These are phyloP conservation scores for Stichopus chloronotus DNA, from an alignment of 35 echinoderm and acorn worm species.

Conservation along the genomic window DNA sequence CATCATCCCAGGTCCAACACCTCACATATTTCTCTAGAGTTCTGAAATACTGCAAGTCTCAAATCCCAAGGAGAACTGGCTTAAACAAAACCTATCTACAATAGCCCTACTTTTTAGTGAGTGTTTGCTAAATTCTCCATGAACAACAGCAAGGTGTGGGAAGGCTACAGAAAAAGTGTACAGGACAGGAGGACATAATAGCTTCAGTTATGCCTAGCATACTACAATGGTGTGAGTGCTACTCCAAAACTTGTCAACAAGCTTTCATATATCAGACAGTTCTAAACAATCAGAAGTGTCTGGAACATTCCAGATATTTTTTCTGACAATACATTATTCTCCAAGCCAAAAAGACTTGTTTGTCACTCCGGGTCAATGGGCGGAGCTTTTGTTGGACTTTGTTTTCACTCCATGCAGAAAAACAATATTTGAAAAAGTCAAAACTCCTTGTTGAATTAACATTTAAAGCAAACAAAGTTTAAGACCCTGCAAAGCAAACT, in stretches of 20 bases:
- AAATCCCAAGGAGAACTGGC: no score
- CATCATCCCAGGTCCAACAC: no score
- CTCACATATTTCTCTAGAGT: no score
- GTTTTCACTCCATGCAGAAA: background rate
- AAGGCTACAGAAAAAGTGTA: background rate
- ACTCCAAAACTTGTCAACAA: background rate
- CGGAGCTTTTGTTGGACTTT: background rate
- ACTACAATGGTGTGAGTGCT: background rate
- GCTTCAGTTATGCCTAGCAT: background rate
- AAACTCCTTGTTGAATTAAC: background rate
- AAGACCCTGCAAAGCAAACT: background rate
- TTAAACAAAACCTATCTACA: background rate
- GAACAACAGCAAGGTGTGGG: background rate
- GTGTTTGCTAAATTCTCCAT: background rate
- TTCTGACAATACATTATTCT: no score
- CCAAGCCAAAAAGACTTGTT: background rate
- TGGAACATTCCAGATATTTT: background rate
- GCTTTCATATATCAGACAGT: background rate
- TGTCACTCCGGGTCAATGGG: background rate
- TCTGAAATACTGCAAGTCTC: no score
- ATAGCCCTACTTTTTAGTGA: no score
- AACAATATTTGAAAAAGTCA: background rate
- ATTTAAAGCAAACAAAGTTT: background rate
- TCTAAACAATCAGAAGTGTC: background rate
- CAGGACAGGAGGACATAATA: background rate